Conservation (phyloP, 2,113 vertebrate genomes). For the Nannobrachium achirus region DNA sequence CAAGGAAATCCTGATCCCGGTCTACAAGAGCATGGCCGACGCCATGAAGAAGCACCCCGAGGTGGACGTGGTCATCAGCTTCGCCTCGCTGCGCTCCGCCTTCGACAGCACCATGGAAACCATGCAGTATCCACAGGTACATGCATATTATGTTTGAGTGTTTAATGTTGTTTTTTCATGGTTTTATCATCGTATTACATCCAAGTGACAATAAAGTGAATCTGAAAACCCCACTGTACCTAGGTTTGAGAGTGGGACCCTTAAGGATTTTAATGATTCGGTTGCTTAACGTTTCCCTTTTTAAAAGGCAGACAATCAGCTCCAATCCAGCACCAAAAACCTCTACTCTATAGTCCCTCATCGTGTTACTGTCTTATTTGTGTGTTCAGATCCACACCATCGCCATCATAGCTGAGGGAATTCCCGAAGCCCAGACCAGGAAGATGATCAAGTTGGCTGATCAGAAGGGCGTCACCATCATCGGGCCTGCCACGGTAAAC, state of each 20-base stretch:
- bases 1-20: constrained; percentile 95
- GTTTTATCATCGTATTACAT: too few relatives aligned
- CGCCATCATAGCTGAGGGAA: constrained; percentile 96
- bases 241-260: too few relatives aligned
- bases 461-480: constrained; percentile 95
- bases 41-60: constrained; percentile 95
- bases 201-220: too few relatives aligned
- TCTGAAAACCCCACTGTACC: too few relatives aligned
- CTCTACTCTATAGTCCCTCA: too few relatives aligned
- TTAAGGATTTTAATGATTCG: too few relatives aligned
- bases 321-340: too few relatives aligned
- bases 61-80: constrained; percentile 96
- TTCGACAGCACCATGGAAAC: constrained; percentile 95
- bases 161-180: too few relatives aligned
- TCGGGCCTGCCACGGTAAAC: constrained; percentile 94
- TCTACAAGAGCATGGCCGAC: constrained; percentile 97
- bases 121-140: constrained; percentile 92
- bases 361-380: neutral
- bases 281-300: too few relatives aligned
- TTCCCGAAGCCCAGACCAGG: constrained; percentile 93
- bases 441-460: constrained; percentile 92
- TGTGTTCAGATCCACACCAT: constrained; percentile 89
- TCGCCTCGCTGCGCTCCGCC: constrained; percentile 94
- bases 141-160: too few relatives aligned
- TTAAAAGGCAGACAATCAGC: too few relatives aligned